Conservation (phyloP, 2,113 vertebrate species). For the Acanthochromis polyacanthus region DNA sequence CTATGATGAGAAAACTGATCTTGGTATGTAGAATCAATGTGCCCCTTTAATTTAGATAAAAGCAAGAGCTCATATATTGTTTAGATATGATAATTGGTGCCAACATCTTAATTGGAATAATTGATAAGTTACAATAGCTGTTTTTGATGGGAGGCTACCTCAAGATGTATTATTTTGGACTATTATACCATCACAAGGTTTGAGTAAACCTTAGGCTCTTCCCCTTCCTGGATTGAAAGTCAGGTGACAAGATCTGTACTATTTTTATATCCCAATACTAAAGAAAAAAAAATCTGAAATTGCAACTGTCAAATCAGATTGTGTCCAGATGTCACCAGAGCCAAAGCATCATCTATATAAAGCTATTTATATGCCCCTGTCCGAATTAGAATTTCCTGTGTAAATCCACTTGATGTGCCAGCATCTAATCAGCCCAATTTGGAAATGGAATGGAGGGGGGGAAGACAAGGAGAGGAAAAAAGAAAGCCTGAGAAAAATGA, state of each 20-base stretch:
- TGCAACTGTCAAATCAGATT: constrained; percentile 16
- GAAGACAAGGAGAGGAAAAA: constrained; percentile 15
- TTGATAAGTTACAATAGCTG: not conserved
- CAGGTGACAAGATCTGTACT: not conserved
- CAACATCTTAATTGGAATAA: not conserved
- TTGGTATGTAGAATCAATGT: no score
- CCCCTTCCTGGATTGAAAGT: not conserved
- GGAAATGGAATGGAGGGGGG: constrained; percentile 24
- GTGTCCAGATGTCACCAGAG: not conserved
- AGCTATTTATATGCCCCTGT: not conserved
- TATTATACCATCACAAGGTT: no score
- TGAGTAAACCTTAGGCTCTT: not conserved
- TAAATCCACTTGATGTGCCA: constrained; percentile 29
- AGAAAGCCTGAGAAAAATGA: constrained; percentile 46
- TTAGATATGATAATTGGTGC: no score
- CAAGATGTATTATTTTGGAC: not conserved
- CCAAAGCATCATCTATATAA: not conserved
- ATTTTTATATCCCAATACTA: not conserved
- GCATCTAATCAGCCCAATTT: constrained; percentile 62
- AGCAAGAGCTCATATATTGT: no score
- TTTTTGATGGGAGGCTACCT: not conserved
- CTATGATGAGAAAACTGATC: no score
- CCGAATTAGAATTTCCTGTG: constrained; percentile 1
- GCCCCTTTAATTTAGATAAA: no score
- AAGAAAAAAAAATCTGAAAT: not conserved